Evolutionary conservation across 1,140 invertebrate species (phyloP).

Genomic region (Theocolax elegans): DNA sequence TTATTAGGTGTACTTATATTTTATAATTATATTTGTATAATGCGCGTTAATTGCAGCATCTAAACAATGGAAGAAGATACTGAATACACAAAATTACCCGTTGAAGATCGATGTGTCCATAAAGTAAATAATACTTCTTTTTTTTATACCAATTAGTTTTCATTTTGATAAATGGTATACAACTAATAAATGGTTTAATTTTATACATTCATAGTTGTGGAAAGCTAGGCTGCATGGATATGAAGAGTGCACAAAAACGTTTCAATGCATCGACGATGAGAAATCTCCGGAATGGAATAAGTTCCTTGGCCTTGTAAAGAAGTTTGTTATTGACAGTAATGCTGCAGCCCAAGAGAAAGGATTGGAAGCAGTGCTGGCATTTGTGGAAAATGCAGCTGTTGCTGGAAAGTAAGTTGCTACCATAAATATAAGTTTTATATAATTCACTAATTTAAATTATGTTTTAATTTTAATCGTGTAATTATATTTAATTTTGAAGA

Average conservation of each 20-base stretch:
- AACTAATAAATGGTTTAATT: background rate
- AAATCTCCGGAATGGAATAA: slow-evolving; percentile 94
- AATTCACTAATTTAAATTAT: slow-evolving; percentile 5
- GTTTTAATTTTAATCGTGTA: too few relatives aligned
- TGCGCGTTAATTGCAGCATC: slow-evolving; percentile 15
- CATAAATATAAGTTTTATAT: background rate
- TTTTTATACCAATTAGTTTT: too few relatives aligned
- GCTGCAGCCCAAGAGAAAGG: slow-evolving; percentile 96
- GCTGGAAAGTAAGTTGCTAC: slow-evolving; percentile 77
- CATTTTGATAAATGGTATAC: too few relatives aligned
- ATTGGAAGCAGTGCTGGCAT: slow-evolving; percentile 89
- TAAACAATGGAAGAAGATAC: slow-evolving; percentile 84
- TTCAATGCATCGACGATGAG: slow-evolving; percentile 87
- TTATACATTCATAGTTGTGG: slow-evolving; percentile 70
- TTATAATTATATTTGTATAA: background rate
- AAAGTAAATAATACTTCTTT: slow-evolving; percentile 81
- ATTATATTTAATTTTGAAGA: slow-evolving; percentile 69
- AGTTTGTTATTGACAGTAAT: slow-evolving; percentile 96
- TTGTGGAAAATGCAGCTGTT: slow-evolving; percentile 87
- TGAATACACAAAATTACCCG: slow-evolving; percentile 91
- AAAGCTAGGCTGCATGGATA: slow-evolving; percentile 94
- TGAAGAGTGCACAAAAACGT: slow-evolving; percentile 91
- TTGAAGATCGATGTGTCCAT: slow-evolving; percentile 91
- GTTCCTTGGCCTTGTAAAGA: slow-evolving; percentile 91
- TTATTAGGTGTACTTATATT: background rate